Conservation (phyloP, 2,113 vertebrate species). For the Suricata suricatta region DNA sequence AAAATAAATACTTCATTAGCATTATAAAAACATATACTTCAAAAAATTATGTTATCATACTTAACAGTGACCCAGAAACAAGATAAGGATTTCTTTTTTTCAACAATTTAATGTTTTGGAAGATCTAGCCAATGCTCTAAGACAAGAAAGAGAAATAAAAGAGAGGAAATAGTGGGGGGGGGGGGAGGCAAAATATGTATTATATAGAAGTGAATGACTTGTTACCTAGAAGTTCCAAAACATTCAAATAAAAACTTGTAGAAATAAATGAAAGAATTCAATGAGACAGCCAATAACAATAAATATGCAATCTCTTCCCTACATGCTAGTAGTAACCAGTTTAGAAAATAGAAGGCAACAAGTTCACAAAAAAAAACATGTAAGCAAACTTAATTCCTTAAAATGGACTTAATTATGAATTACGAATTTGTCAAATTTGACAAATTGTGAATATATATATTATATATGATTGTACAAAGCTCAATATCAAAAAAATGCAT, state of each 20-base stretch:
- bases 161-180: neutral
- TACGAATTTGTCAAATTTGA: constrained; percentile 23
- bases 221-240: constrained; percentile 61
- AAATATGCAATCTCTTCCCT: constrained; percentile 23
- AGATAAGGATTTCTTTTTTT: constrained; percentile 37
- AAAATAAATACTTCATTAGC: constrained; percentile 17
- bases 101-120: constrained; percentile 40
- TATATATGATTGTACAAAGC: neutral
- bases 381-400: constrained; percentile 17
- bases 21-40: neutral
- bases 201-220: neutral
- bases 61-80: constrained; percentile 42
- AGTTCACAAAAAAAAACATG: constrained; percentile 12
- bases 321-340: neutral
- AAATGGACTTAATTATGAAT: constrained; percentile 20
- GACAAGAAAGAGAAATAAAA: constrained; percentile 48
- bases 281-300: neutral
- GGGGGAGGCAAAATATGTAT: neutral
- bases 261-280: constrained; percentile 50
- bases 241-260: constrained; percentile 10
- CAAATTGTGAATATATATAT: neutral
- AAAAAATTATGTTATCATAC: neutral
- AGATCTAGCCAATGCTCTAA: constrained; percentile 35
- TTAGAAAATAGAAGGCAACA: neutral
- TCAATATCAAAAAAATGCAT: neutral